Base-by-base conservation (phyloP, 1,140 invertebrate genomes). In the Drosophila rufa region DNA sequence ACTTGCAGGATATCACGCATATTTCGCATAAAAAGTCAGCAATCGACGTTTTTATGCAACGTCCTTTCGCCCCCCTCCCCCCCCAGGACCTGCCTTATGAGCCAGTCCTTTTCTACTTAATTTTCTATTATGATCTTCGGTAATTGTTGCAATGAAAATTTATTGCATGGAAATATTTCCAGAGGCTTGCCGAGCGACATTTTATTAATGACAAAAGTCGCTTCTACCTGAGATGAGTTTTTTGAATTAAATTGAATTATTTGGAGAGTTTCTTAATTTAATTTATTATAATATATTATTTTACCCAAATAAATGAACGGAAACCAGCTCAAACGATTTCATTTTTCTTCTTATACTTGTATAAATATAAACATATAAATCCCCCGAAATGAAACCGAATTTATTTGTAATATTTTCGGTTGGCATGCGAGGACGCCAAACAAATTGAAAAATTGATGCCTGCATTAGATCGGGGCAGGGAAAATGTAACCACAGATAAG, bases 361-460 rank as follows among this genome's bases (percentile, higher is more conserved):
- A 55, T 38, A 55, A 43, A 59, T 8, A 62, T 65, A 36, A 22
- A 27, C 15, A 22, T 45, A 15, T 15, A 43, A 61, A 43, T 42
- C 38, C 15, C 2, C 2, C 8, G 3, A 12, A 69, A 53, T 53
- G 47, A 36, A 55, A 46, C 38, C 36, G 14, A 7, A 48, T 58
- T 36, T 58, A 47, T 36, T 33, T 68, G 25, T 68, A 69, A 48
- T 48, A 58, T 73, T 51, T 65, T 40, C n/a, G 12, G n/a, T 36
- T 77, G 69, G 71, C 81, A 67, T 76, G 71, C 71, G 64, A 70
- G 46, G 45, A 50, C 59, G 55, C 55, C 61, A 74, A 74, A 81
- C 79, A 86, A 85, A 85, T 85, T 86, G 82, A 85, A 85, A 85
- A 85, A 86, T 85, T 85, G 82, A 81, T 81, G 67, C 68, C 73